Base-by-base conservation (phyloP, 2,113 vertebrate genomes). In the Rhea pennata region DNA sequence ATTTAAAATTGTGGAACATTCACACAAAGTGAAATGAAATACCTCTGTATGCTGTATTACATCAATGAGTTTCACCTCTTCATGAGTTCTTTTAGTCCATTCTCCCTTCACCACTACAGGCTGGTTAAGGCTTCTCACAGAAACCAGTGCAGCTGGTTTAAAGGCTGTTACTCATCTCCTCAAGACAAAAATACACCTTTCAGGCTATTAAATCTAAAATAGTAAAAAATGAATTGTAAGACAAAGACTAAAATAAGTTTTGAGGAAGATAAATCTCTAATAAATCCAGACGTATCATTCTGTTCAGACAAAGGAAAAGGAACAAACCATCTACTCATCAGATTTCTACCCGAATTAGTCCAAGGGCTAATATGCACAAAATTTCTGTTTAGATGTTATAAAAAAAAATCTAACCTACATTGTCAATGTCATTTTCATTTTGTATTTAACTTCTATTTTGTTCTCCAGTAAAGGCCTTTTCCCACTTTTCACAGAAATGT, bases 21-120 rank as follows among this genome's bases (percentile, higher is more conserved):
- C 72, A 51, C 31, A 84, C 5, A 44, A 76, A 46, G 10, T 75
- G 36, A 33, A 36, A 61, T 64, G 66, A 67, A 93, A 29, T 92
- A 96, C 88, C 95, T 97, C 94, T 84, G 72, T 83, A 33, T 76
- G 81, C 23, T 88, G 61, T 86, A 93, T 92, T 71, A 87, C 87
- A 87, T 96, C 95, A 91, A 54, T 58, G 27, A 97, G 92, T 64
- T 97, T 93, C 71, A 84, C 93, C 92, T 87, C 73, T 92, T 98
- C 88, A 66, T 59, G 87, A 62, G 85, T 69, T 91, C 88, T 90
- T 79, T 97, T 33, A 21, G 79, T 87, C 97, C 94, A 93, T 31
- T 92, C 95, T 69, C 92, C 53, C 95, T 98, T 93, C 20, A 96
- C 58, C 65, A 73, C 84, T 23, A 82, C 59, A 1, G 95, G 96